Conservation (phyloP, 2,797 vertebrate species). For the Uromys caudimaculatus region DNA sequence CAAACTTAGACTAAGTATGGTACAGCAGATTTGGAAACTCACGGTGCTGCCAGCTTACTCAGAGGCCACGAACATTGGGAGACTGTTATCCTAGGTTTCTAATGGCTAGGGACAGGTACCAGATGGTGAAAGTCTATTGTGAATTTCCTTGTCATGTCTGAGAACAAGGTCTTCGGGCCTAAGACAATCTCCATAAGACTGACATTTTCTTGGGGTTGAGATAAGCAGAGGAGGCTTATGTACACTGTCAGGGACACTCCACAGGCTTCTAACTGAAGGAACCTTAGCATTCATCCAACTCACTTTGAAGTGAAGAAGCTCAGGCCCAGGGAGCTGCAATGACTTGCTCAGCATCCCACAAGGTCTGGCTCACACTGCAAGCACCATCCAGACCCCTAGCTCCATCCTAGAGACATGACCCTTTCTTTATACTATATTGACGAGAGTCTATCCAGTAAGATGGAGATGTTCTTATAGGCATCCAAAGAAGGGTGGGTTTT, state of each 20-base stretch:
- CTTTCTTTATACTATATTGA: not conserved
- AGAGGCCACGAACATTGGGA: not conserved
- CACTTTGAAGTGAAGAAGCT: not conserved
- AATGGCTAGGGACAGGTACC: conserved; percentile 36
- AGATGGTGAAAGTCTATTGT: not conserved
- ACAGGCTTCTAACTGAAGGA: not conserved
- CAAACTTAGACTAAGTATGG: conserved; percentile 50
- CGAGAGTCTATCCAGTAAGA: not conserved
- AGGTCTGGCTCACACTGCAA: not conserved
- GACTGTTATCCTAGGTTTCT: conserved; percentile 32
- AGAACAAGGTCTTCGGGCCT: not conserved
- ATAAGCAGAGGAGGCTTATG: not conserved
- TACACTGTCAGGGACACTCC: not conserved
- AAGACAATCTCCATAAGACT: not conserved
- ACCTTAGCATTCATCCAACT: not conserved
- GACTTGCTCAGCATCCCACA: not conserved
- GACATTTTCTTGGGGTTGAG: conserved; percentile 41
- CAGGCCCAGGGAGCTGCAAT: not conserved
- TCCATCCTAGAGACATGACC: accelerated
- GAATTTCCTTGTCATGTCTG: conserved; percentile 14
- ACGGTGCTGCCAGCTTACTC: not conserved
- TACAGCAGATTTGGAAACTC: conserved; percentile 36
- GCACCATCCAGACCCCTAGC: not conserved
- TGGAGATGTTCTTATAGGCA: not conserved
- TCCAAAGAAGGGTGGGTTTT: not conserved